Percentiles rank a stretch among this genome's conserved stretches.
phyloP scores from a whole-genome alignment of 2,113 vertebrate genomes.

The Callipepla squamata region DNA sequence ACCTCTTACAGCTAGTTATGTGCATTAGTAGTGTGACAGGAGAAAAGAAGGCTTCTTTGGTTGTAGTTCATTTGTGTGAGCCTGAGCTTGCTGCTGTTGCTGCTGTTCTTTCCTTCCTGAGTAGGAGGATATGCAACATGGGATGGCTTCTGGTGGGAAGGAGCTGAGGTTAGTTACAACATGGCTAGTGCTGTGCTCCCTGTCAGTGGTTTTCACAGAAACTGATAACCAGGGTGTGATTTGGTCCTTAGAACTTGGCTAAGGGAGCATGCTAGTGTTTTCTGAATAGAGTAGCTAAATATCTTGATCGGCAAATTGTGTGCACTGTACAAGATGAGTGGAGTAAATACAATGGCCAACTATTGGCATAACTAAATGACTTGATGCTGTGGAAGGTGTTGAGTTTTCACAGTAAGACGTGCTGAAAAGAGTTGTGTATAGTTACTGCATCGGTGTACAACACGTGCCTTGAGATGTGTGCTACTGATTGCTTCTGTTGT shows the following conservation, averaged over 20 bases:
- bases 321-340: no score
- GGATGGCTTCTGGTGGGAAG: neutral
- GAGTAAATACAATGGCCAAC: neutral
- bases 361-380: neutral
- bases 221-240: neutral
- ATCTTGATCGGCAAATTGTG: neutral
- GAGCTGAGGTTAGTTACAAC: neutral
- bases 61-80: neutral
- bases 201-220: neutral
- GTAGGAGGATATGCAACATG: fast-evolving
- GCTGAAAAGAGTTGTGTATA: neutral
- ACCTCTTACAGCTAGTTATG: neutral
- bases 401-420: fast-evolving
- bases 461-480: neutral
- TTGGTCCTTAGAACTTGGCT: neutral
- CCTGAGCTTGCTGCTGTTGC: neutral
- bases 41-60: neutral
- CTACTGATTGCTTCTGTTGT: neutral
- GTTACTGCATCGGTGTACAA: neutral
- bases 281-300: neutral
- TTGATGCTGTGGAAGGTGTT: neutral
- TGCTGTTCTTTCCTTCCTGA: neutral
- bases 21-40: neutral
- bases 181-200: fast-evolving
- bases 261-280: neutral